Conservation (phyloP, 2,797 vertebrate species). For the Pantherophis alleghaniensis region DNA sequence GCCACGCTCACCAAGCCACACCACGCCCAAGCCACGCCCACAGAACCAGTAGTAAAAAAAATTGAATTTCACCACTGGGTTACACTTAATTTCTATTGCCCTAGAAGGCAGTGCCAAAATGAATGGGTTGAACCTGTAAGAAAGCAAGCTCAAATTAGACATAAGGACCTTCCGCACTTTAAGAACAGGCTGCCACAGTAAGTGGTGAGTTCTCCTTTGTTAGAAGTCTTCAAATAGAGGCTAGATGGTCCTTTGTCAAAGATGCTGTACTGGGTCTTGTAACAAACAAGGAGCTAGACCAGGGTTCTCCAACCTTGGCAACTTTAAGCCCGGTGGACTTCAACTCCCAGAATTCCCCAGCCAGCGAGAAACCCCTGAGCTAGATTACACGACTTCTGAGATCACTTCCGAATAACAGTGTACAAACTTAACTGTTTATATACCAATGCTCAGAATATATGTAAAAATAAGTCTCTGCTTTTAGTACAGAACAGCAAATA, state of each 20-base stretch:
- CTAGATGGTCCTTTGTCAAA: neutral
- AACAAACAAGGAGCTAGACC: neutral
- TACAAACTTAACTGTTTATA: neutral
- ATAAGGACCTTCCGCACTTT: neutral
- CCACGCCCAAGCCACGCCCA: no score
- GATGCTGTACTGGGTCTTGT: neutral
- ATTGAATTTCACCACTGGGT: no score
- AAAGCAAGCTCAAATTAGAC: neutral
- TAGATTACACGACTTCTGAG: neutral
- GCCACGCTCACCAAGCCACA: no score
- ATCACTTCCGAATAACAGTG: neutral
- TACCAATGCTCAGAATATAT: neutral
- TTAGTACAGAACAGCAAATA: neutral
- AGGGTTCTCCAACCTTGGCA: no score
- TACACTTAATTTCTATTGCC: neutral
- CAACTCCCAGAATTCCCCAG: no score
- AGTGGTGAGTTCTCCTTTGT: neutral
- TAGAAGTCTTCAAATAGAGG: neutral
- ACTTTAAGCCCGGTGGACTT: no score
- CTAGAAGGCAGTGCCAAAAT: neutral
- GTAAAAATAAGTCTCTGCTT: neutral
- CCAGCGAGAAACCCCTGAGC: no score
- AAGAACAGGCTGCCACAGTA: neutral
- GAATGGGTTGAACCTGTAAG: neutral
- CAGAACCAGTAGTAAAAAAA: no score